Base-by-base conservation (phyloP, 2,888 invertebrate species). In the Xestia xanthographa region DNA sequence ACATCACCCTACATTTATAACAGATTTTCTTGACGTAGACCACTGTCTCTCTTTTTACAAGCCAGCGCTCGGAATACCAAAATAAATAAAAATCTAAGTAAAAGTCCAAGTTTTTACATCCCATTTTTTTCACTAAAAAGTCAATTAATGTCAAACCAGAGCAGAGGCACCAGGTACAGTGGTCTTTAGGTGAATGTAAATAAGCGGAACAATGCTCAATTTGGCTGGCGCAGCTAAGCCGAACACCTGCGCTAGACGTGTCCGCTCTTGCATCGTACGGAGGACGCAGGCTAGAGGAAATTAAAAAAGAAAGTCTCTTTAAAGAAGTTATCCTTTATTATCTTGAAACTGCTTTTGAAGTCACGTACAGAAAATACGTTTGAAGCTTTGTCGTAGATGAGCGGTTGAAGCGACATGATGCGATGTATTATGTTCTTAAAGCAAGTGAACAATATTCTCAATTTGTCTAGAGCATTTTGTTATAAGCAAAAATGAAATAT, bases 181-280 rank as follows among this genome's bases (percentile, higher is more conserved):
- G 65, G 73, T 77, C 76, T 76, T 82, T 85, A 74, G 79, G 78
- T 74, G 74, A 86, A 84, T 80, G 77, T 90, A 88, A 86, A 89
- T 87, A 91, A 90, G 87, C 78, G 81, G 87, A 91, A 90, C 88
- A 90, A 91, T 90, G 89, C 87, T 89, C 90, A 91, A 92, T 93
- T 93, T 91, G 88, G 90, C 84, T 86, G 85, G 88, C 89, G 87
- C 87, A 88, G 88, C 91, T 90, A 91, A 92, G 88, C 87, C 84
- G 87, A 82, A 89, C 92, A 93, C 92, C 92, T 93, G 92, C 90
- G 86, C 79, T 84, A 88, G 90, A 92, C 93, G 92, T 92, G 93
- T 92, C 91, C 90, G 87, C 87, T 85, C 79, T 68, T 84, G 89
- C 86, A 82, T 79, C 85, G 88, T 83, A 81, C 86, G 83, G 77